A percentile compares a stretch with the other conserved stretches of the same genome.
These are phyloP conservation scores for Pammene fasciana DNA, from an alignment of 2,888 invertebrate species.

Conservation along the genomic window DNA sequence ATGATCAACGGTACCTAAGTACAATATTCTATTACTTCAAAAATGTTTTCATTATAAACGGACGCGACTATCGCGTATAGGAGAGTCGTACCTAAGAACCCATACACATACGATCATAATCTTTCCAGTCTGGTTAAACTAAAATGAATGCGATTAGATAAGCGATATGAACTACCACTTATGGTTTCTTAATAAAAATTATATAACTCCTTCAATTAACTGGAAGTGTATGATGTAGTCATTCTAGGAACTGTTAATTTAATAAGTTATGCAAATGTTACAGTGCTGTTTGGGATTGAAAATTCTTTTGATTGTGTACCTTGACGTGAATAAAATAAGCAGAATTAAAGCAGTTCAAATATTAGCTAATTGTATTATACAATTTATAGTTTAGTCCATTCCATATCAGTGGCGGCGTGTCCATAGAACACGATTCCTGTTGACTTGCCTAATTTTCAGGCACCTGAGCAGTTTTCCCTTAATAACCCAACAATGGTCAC, in stretches of 20 bases:
- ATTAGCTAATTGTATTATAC: too few relatives aligned
- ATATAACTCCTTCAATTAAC: constrained; percentile 23
- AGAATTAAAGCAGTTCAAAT: too few relatives aligned
- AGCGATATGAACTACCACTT: constrained; percentile 46
- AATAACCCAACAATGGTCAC: too few relatives aligned
- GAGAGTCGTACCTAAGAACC: constrained; percentile 14
- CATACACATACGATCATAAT: constrained; percentile 50
- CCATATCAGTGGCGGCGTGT: too few relatives aligned
- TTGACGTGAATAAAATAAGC: too few relatives aligned
- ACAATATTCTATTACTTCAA: constrained; percentile 12
- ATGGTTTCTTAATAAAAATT: constrained; percentile 28
- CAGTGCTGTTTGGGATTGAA: not conserved
- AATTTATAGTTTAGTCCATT: too few relatives aligned
- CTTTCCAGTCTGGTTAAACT: constrained; percentile 64
- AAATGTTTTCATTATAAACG: constrained; percentile 19
- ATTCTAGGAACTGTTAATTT: not conserved
- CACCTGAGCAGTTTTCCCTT: too few relatives aligned
- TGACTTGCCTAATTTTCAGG: too few relatives aligned
- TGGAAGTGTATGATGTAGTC: not conserved
- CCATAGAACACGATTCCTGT: too few relatives aligned
- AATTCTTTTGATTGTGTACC: not conserved
- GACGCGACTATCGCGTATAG: constrained; percentile 12
- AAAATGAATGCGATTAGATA: constrained; percentile 57
- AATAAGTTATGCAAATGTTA: not conserved
- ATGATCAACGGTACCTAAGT: too few relatives aligned